Evolutionary conservation across 2,797 vertebrate species (phyloP).

Genomic region (Myripristis murdjan): DNA sequence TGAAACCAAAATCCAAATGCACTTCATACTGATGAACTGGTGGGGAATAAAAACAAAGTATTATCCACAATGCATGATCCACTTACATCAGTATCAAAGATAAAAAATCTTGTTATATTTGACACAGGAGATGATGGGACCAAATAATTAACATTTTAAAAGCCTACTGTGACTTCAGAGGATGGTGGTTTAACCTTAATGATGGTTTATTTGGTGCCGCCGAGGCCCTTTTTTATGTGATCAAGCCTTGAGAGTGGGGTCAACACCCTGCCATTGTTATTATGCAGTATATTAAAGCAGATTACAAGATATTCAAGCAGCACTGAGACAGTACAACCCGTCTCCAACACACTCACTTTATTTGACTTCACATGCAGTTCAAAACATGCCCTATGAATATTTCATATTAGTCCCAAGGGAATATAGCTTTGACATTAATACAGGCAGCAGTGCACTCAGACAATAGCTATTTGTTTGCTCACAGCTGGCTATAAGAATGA

Average conservation of each 20-base stretch:
- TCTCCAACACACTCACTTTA: constrained; percentile 34
- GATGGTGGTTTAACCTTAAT: constrained; percentile 19
- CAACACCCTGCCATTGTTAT: constrained; percentile 26
- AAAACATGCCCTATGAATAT: constrained; percentile 68
- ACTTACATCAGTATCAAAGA: too few relatives aligned
- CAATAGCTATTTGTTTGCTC: constrained; percentile 71
- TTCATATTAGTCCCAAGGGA: constrained; percentile 57
- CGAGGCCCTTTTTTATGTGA: constrained; percentile 19
- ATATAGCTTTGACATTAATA: constrained; percentile 62
- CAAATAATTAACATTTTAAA: constrained; percentile 50
- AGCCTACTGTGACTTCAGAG: constrained; percentile 33
- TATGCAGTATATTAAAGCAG: constrained; percentile 28
- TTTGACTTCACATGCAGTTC: constrained; percentile 53
- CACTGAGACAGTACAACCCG: constrained; percentile 21
- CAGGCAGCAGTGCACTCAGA: constrained; percentile 60
- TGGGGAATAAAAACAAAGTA: too few relatives aligned
- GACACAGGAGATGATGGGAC: constrained; percentile 30
- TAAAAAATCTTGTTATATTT: constrained; percentile 6
- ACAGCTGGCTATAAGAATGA: constrained; percentile 32
- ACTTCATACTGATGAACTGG: neutral
- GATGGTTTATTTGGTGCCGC: constrained; percentile 20
- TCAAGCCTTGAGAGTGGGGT: constrained; percentile 10
- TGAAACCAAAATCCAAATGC: neutral
- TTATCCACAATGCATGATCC: neutral
- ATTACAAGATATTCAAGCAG: constrained; percentile 25